Conservation (phyloP, 2,888 invertebrate genomes). For the Agelastica alni region DNA sequence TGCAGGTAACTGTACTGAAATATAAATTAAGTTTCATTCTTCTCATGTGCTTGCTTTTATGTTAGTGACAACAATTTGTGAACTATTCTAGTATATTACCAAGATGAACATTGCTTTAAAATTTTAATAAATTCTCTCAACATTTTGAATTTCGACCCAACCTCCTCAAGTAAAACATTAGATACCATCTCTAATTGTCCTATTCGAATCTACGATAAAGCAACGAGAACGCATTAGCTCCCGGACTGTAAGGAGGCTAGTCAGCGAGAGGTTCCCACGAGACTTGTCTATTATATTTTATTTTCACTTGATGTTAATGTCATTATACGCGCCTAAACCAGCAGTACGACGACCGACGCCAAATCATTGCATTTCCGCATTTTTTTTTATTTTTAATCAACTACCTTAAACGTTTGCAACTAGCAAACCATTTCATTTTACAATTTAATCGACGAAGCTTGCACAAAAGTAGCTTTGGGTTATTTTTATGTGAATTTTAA, state of each 20-base stretch:
- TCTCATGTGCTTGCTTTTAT: too few species aligned
- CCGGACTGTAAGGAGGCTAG: not conserved
- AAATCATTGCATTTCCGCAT: conserved; percentile 11
- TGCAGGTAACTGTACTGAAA: too few species aligned
- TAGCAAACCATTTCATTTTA: not conserved
- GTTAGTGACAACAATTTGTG: not conserved
- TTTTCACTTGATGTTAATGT: conserved; percentile 43
- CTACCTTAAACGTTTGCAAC: not conserved
- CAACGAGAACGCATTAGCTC: too few species aligned
- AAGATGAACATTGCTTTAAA: too few species aligned
- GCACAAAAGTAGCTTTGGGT: not conserved
- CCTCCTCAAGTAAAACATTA: too few species aligned
- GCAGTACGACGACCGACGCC: conserved; percentile 11
- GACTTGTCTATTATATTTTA: conserved; percentile 38
- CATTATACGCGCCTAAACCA: conserved; percentile 34
- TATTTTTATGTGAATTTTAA: too few species aligned
- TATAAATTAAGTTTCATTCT: too few species aligned
- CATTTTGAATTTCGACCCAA: too few species aligned
- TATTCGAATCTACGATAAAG: too few species aligned
- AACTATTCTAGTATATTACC: not conserved
- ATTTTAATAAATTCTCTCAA: too few species aligned
- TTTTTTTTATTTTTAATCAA: not conserved
- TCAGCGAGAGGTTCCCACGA: conserved; percentile 39
- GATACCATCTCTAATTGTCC: too few species aligned
- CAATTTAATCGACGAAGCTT: not conserved